Percentiles rank a stretch among this genome's conserved stretches.
phyloP scores from a whole-genome alignment of 2,888 invertebrate species.

The Ypsolopha sequella region DNA sequence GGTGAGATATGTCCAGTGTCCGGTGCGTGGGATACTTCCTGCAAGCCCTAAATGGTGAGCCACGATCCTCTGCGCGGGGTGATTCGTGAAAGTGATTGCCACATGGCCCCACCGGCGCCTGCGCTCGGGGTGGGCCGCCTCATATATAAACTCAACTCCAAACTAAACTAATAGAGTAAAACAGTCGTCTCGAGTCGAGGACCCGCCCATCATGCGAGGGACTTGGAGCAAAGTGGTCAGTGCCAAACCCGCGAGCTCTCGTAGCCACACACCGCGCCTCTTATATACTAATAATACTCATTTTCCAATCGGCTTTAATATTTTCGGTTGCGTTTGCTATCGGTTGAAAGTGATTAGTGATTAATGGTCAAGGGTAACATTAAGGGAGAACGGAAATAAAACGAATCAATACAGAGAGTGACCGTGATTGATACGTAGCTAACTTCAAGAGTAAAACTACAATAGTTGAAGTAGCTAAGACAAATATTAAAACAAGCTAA shows the following conservation, averaged over 20 bases:
- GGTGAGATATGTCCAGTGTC: conserved; percentile 1
- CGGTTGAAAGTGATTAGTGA: too few species aligned
- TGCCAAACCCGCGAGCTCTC: conserved; percentile 24
- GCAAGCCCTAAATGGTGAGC: conserved; percentile 4
- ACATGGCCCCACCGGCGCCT: conserved; percentile 29
- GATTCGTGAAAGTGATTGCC: conserved; percentile 41
- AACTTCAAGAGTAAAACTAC: background rate
- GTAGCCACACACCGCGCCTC: too few species aligned
- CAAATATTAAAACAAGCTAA: too few species aligned
- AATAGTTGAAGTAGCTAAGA: background rate
- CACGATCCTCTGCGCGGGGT: conserved; percentile 18
- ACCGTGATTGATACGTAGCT: background rate
- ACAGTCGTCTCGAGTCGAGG: conserved; percentile 48
- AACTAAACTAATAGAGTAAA: conserved; percentile 47
- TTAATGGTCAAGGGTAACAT: too few species aligned
- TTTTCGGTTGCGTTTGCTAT: too few species aligned
- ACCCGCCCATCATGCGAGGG: conserved; percentile 69
- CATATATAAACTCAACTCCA: conserved; percentile 44
- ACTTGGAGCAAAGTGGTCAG: conserved; percentile 74
- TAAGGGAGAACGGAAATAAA: too few species aligned
- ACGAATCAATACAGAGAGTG: too few species aligned
- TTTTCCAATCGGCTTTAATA: too few species aligned
- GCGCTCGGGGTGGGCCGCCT: conserved; percentile 37
- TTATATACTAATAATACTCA: too few species aligned
- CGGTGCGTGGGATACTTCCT: conserved; percentile 12